Base-by-base conservation (phyloP, 2,113 vertebrate genomes). In the Neolamprologus tretocephalus region DNA sequence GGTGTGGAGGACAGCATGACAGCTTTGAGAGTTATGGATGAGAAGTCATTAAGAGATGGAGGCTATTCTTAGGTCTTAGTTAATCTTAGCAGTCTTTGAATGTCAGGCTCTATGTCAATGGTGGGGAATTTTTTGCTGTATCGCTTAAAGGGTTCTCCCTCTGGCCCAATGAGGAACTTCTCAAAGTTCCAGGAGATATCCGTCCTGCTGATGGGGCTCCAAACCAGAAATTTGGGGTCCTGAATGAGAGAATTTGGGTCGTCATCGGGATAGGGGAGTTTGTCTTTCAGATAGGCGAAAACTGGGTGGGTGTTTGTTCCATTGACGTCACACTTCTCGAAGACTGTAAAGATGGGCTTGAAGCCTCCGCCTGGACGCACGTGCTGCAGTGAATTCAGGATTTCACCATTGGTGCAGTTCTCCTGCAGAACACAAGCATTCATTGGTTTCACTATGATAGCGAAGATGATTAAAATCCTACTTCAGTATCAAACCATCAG, bases 141-240 rank as follows among this genome's bases (percentile, higher is more conserved):
- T 92, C 98, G 97, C 1, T 98, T 98, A 92, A 99, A 99, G 0
- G 99, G 98, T 84, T 99, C 98, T 33, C 99, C 99, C 49, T 99
- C 98, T 0, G 99, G 98, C 5, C 97, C 98, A 9, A 99, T 96
- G 51, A 99, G 96, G 95, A 99, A 99, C 89, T 99, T 99, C 96
- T 99, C 99, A 75, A 99, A 99, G 95, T 99, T 99, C 98, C 99
- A 99, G 53, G 98, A 96, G 95, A 99, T 84, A 26, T 99, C 99
- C 0, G 95, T 97, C 78, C 99, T 97, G 81, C 90, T 94, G 89
- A 99, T 94, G 0, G 99, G 99, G 89, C 96, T 98, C 99, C 99
- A 99, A 21, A 96, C 92, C 80, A 99, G 90, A 85, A 96, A 97
- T 83, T 96, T 97, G 78, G 98, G 98, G 10, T 99, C 97, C 0